A percentile compares a stretch with the other conserved stretches of the same genome.
phyloP scores from a whole-genome alignment of 2,888 invertebrate species.

The Dicycla oo region DNA sequence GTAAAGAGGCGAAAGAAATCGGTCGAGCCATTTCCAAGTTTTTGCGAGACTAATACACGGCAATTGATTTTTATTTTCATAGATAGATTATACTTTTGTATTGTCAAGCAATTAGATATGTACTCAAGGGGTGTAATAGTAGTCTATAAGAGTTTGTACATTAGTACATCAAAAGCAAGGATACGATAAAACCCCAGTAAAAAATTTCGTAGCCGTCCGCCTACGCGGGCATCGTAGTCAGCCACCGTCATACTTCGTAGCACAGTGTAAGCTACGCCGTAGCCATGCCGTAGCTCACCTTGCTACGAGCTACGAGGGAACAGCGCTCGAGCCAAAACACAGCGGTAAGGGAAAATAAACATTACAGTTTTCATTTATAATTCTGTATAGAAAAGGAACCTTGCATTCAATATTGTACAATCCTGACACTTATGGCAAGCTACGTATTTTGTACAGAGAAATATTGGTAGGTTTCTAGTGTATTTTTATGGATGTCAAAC shows the following conservation, averaged over 20 bases:
- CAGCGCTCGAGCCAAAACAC: too few relatives aligned
- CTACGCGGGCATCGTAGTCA: neutral
- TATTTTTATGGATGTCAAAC: too few relatives aligned
- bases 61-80: too few relatives aligned
- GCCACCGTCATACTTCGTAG: neutral
- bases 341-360: too few relatives aligned
- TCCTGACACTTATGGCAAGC: neutral
- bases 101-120: neutral
- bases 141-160: neutral
- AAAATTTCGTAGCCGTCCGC: neutral
- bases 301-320: slow-evolving; percentile 17
- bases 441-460: slow-evolving; percentile 13
- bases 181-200: neutral
- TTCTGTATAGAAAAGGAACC: too few relatives aligned
- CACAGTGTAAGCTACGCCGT: slow-evolving; percentile 26
- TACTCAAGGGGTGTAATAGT: neutral
- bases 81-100: too few relatives aligned
- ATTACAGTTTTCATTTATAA: too few relatives aligned
- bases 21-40: too few relatives aligned
- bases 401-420: too few relatives aligned
- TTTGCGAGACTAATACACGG: too few relatives aligned
- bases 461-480: slow-evolving; percentile 9
- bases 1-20: too few relatives aligned
- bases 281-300: slow-evolving; percentile 5
- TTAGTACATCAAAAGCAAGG: neutral